Base-by-base conservation (phyloP, 2,888 invertebrate species). In the Agelastica alni region DNA sequence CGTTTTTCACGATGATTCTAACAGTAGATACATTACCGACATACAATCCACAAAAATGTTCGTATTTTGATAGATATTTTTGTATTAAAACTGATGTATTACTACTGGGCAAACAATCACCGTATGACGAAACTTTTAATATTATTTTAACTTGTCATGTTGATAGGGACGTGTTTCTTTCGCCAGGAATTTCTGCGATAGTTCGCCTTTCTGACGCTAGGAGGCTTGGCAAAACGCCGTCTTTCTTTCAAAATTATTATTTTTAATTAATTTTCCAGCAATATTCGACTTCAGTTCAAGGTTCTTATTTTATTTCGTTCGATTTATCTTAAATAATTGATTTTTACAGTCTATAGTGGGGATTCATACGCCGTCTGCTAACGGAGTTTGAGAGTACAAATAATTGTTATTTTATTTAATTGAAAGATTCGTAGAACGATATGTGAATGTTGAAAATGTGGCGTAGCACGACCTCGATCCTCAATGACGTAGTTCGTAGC, bases 141-240 rank as follows among this genome's bases (percentile, higher is more conserved):
- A 70, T 71, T 72, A 70, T 70, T 73, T 72, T 72, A 69, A 73
- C 73, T 71, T 72, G 74, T 73, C 75, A 72, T 71, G 75, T 70
- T 68, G 70, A 69, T 73, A 71, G 73, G 72, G 70, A 70, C 69
- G 73, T 71, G 70, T 70, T 72, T 75, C 75, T 75, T 74, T 73
- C 68, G 73, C 73, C 74, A 75, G 75, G 75, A 75, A 75, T 75
- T 74, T 59, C 64, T 64, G 59, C 47, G 56, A 51, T 72, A 71
- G 74, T 76, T 73, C 69, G 57, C 59, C 63, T 65, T 63, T 62
- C 66, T 62, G 69, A 71, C 75, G 71, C 72, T 67, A 74, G 74
- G 58, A 41, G 69, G 65, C 61, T 52, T 59, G 59, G 67, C 68
- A 67, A 65, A 68, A 64, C 69, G 65, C 67, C 69, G 66, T 66